A percentile compares a stretch with the other conserved stretches of the same genome.
Conservation (phyloP, 2,797 vertebrate genomes). For the Etheostoma nigrum region DNA sequence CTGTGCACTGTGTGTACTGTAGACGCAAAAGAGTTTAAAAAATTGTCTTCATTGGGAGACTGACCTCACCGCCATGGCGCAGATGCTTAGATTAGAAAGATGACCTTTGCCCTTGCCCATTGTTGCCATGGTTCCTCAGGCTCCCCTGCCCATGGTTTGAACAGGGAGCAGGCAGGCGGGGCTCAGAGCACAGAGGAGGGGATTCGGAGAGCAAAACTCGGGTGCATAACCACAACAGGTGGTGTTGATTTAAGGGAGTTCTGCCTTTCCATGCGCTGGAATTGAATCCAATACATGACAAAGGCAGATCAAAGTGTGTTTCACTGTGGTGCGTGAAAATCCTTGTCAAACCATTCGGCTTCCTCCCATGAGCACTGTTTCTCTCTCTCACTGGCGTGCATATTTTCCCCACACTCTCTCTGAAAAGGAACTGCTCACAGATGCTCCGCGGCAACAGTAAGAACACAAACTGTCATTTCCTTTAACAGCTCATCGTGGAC, state of each 20-base stretch:
- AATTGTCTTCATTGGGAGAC: slow-evolving; percentile 64
- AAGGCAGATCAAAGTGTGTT: slow-evolving; percentile 81
- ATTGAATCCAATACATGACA: slow-evolving; percentile 78
- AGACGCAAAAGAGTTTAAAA: slow-evolving; percentile 35
- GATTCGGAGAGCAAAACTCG: slow-evolving; percentile 45
- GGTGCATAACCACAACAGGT: slow-evolving; percentile 83
- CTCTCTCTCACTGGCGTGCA: slow-evolving; percentile 49
- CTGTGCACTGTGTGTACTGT: not conserved
- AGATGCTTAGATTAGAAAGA: slow-evolving; percentile 75
- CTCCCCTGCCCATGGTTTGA: slow-evolving; percentile 57
- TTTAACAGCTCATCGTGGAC: slow-evolving; percentile 67
- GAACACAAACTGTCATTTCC: slow-evolving; percentile 80
- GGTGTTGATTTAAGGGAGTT: slow-evolving; percentile 83
- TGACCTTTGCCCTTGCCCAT: slow-evolving; percentile 75
- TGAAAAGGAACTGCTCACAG: slow-evolving; percentile 74
- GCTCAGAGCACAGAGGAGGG: slow-evolving; percentile 37
- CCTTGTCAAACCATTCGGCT: slow-evolving; percentile 76
- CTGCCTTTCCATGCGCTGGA: slow-evolving; percentile 75
- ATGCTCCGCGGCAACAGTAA: slow-evolving; percentile 69
- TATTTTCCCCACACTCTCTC: slow-evolving; percentile 52
- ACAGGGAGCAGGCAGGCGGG: slow-evolving; percentile 46
- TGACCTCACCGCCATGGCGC: slow-evolving; percentile 71
- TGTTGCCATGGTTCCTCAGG: slow-evolving; percentile 83
- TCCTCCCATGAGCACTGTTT: slow-evolving; percentile 71
- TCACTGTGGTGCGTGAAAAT: slow-evolving; percentile 72